Evolutionary conservation across 2,113 vertebrate genomes (phyloP).

Genomic region (Protobothrops mucrosquamatus): DNA sequence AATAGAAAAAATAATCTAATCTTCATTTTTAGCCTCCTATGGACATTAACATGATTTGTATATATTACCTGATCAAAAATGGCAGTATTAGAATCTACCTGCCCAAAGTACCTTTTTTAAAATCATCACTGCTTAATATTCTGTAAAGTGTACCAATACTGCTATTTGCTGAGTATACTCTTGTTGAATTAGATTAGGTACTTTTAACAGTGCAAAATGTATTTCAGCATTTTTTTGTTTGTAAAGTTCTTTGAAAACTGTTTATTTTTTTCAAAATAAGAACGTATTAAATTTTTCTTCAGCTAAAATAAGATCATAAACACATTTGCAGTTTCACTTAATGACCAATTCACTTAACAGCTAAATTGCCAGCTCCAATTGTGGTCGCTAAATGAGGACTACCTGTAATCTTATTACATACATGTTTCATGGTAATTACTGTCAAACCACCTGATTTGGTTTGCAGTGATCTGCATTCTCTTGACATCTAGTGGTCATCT

Average conservation of each 20-base stretch:
- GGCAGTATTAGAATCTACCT: neutral
- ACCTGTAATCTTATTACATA: neutral
- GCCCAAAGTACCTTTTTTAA: neutral
- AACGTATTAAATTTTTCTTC: neutral
- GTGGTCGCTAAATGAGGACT: neutral
- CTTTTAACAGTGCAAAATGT: constrained; percentile 29
- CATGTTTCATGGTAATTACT: neutral
- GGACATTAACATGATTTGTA: neutral
- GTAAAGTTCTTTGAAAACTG: constrained; percentile 34
- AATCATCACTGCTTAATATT: neutral
- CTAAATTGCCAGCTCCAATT: neutral
- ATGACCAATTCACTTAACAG: neutral
- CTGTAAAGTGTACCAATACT: accelerated
- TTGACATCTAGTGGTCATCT: neutral
- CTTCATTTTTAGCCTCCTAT: neutral
- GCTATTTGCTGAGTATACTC: constrained; percentile 25
- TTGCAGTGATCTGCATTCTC: neutral
- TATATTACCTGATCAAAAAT: neutral
- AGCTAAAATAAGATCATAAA: neutral
- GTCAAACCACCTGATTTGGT: neutral
- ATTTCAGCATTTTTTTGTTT: constrained; percentile 53
- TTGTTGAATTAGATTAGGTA: constrained; percentile 33
- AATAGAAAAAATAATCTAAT: neutral
- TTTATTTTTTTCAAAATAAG: constrained; percentile 30
- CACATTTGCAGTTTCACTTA: neutral